These are phyloP conservation scores for Centrocercus urophasianus DNA, from an alignment of 2,113 vertebrate species.

Conservation along the genomic window DNA sequence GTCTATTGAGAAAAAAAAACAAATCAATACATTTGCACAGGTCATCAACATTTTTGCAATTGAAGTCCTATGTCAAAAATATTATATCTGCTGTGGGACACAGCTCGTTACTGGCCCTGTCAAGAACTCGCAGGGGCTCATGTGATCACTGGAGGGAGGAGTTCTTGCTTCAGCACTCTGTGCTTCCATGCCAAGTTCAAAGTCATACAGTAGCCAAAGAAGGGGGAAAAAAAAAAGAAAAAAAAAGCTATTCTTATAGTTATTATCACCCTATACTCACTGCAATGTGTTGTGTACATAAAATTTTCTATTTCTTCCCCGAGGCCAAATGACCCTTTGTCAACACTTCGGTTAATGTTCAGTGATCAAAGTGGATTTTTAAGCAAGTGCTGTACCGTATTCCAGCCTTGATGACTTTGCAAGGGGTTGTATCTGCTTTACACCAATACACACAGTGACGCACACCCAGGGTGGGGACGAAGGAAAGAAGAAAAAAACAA, in stretches of 20 bases:
- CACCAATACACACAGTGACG: background rate
- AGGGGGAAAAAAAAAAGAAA: too few species aligned
- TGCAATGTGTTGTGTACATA: conserved; percentile 24
- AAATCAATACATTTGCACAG: conserved; percentile 80
- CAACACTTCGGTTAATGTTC: conserved; percentile 54
- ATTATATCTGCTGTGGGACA: conserved; percentile 49
- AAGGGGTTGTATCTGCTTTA: background rate
- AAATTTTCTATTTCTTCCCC: conserved; percentile 41
- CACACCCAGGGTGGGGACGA: background rate
- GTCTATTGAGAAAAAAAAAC: conserved; percentile 65
- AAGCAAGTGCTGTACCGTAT: conserved; percentile 57
- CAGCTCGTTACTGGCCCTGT: background rate
- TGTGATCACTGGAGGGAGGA: conserved; percentile 49
- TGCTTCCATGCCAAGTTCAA: conserved; percentile 51
- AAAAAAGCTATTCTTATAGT: background rate
- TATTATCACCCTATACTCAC: conserved; percentile 38
- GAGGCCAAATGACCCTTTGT: conserved; percentile 57
- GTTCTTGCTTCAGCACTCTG: conserved; percentile 27
- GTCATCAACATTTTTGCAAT: conserved; percentile 79
- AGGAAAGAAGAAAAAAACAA: background rate
- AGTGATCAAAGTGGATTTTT: conserved; percentile 74
- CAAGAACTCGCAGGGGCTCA: conserved; percentile 42
- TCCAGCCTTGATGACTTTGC: conserved; percentile 2
- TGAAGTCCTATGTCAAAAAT: conserved; percentile 77
- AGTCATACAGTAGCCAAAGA: conserved; percentile 16